phyloP scores from a whole-genome alignment of 2,888 invertebrate species.

The Temnothorax unifasciatus region DNA sequence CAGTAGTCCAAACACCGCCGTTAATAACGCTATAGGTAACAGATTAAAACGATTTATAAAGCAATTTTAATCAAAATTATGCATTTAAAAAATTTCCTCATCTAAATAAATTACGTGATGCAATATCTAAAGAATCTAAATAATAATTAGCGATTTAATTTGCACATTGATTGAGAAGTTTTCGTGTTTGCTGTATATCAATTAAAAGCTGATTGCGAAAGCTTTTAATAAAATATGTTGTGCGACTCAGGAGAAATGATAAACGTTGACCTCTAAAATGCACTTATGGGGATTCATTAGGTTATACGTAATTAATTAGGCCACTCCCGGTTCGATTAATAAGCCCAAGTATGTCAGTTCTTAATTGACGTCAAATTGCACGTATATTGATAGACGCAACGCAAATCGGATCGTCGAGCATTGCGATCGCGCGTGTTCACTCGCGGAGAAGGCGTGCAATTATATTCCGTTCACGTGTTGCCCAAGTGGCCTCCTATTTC shows the following conservation, averaged over 20 bases:
- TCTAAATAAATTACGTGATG: background rate
- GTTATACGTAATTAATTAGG: background rate
- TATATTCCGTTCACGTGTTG: constrained; percentile 42
- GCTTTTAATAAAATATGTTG: background rate
- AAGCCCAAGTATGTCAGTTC: background rate
- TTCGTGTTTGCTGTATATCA: background rate
- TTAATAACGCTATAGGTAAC: background rate
- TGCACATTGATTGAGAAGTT: background rate
- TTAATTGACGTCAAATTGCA: constrained; percentile 12
- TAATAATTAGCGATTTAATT: constrained; percentile 6
- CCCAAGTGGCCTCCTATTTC: constrained; percentile 17
- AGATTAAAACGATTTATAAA: background rate
- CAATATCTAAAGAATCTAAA: background rate
- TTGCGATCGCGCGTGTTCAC: constrained; percentile 3
- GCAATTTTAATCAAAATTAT: background rate
- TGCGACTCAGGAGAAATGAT: background rate
- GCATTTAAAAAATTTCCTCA: background rate
- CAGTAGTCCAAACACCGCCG: background rate
- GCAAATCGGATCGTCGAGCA: constrained; percentile 9
- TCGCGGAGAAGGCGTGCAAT: background rate
- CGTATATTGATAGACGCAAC: background rate
- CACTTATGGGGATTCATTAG: background rate
- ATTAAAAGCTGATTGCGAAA: background rate
- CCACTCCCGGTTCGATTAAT: background rate
- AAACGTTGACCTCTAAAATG: background rate